These are phyloP conservation scores for Aleadryas rufinucha DNA, from an alignment of 2,113 vertebrate genomes.

Conservation along the genomic window DNA sequence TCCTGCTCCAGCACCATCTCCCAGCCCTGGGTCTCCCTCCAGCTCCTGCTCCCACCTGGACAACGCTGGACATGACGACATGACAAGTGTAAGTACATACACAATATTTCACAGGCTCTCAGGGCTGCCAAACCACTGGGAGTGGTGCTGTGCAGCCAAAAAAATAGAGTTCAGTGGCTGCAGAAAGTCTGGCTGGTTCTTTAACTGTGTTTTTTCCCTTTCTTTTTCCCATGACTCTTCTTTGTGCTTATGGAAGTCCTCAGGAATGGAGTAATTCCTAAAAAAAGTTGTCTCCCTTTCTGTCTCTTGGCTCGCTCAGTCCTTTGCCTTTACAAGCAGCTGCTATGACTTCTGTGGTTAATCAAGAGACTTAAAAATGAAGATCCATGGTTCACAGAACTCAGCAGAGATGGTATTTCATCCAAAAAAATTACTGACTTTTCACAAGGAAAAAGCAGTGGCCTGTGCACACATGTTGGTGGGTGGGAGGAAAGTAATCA, in stretches of 20 bases:
- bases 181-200: background rate
- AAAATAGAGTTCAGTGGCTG: background rate
- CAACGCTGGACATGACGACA: fast-evolving
- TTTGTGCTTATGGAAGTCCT: conserved; percentile 52
- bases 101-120: background rate
- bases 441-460: background rate
- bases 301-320: background rate
- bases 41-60: background rate
- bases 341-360: background rate
- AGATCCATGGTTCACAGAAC: background rate
- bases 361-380: background rate
- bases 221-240: background rate
- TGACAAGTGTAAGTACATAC: background rate
- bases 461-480: background rate
- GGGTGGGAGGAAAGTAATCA: background rate
- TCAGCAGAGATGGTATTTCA: background rate
- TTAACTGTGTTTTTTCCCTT: background rate
- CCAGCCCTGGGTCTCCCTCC: background rate
- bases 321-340: background rate
- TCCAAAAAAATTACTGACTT: background rate
- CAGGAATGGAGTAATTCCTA: background rate
- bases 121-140: background rate
- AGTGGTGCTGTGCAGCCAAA: background rate
- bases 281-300: background rate
- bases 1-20: background rate